These are phyloP conservation scores for Leptopilina myrica DNA, from an alignment of 2,888 invertebrate genomes.

Conservation along the genomic window DNA sequence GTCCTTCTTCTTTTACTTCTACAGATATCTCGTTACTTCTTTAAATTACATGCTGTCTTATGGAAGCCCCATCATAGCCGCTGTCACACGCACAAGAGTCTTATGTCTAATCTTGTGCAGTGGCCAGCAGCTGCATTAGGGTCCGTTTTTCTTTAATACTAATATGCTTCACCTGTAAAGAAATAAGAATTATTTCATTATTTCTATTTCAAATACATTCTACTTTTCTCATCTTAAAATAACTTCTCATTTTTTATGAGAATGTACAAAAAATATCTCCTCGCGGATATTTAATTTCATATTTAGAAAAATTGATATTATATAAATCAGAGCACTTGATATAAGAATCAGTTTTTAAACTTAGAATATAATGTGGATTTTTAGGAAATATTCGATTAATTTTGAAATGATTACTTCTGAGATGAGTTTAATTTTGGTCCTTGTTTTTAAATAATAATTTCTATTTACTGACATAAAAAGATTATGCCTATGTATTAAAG, in stretches of 20 bases:
- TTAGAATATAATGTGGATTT: too few relatives aligned
- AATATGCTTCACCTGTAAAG: not conserved
- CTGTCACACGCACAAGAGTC: constrained; percentile 99
- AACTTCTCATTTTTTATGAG: not conserved
- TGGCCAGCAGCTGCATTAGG: constrained; percentile 98
- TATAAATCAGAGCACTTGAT: too few relatives aligned
- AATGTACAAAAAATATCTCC: not conserved
- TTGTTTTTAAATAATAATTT: too few relatives aligned
- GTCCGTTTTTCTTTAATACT: constrained; percentile 75
- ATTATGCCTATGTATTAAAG: not conserved
- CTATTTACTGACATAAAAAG: too few relatives aligned
- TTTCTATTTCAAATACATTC: not conserved
- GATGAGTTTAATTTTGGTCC: too few relatives aligned
- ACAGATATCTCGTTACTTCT: constrained; percentile 58
- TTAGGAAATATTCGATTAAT: too few relatives aligned
- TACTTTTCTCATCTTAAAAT: not conserved
- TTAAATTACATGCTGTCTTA: constrained; percentile 76
- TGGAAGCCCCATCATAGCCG: constrained; percentile 93
- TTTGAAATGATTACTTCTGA: too few relatives aligned
- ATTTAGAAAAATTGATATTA: too few relatives aligned
- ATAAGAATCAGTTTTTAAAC: too few relatives aligned
- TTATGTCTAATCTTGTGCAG: constrained; percentile 95
- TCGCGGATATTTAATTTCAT: too few relatives aligned
- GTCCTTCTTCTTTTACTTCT: constrained; percentile 45
- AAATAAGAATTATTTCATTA: not conserved